These are phyloP conservation scores for Hydractinia symbiolongicarpus DNA, from an alignment of 30 jellyfish, hydroid and myxozoan genomes.

Conservation along the genomic window DNA sequence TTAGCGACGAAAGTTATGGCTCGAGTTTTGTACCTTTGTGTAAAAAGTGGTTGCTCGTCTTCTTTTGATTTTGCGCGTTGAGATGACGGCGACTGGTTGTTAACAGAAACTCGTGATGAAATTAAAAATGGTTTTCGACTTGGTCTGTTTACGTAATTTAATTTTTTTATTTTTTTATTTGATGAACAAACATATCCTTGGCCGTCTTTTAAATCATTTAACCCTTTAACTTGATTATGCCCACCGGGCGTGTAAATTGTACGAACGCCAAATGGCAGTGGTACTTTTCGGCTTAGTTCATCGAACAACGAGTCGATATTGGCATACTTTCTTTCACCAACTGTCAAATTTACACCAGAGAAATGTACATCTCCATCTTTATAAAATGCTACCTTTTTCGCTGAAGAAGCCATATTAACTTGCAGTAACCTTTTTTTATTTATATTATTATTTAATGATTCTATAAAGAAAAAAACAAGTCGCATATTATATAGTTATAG, in stretches of 20 bases:
- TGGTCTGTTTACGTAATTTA: constrained; percentile 16
- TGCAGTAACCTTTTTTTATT: no score
- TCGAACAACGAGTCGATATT: constrained; percentile 54
- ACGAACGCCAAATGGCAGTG: constrained; percentile 85
- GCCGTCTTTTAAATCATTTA: constrained; percentile 72
- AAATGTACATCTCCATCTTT: constrained; percentile 87
- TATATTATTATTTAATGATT: no score
- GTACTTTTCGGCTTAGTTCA: constrained; percentile 65
- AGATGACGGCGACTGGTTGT: constrained; percentile 1
- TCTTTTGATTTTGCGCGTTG: constrained; percentile 16
- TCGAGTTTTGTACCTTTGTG: constrained; percentile 42
- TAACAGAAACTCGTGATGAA: constrained; percentile 18
- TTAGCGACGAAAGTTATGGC: constrained; percentile 53
- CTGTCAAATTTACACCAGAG: constrained; percentile 66
- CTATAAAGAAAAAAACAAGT: no score
- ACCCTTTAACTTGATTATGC: constrained; percentile 41
- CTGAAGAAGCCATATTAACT: background rate
- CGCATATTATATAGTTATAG: no score
- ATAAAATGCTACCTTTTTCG: constrained; percentile 51
- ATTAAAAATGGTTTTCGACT: constrained; percentile 10
- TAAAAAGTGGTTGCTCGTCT: constrained; percentile 41
- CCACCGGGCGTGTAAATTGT: constrained; percentile 85
- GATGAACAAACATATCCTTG: constrained; percentile 70
- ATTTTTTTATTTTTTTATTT: background rate
- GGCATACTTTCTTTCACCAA: constrained; percentile 48